Base-by-base conservation (phyloP, 2,113 vertebrate genomes). In the Apeltes quadracus region DNA sequence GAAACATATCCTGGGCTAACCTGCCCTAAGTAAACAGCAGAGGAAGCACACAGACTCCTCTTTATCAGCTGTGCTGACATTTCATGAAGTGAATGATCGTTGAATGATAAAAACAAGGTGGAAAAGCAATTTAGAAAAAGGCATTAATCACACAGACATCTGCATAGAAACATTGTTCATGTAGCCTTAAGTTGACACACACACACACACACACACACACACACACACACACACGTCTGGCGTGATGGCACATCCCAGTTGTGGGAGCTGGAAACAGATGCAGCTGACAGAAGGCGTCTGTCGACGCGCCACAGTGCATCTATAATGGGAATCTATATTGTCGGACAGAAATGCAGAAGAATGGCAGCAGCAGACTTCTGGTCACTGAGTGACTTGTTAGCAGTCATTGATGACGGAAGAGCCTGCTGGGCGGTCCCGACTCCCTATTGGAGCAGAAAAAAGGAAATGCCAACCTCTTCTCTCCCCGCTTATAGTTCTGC, bases 111-210 rank as follows among this genome's bases (percentile, higher is more conserved):
- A 62, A 62, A 76, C 66, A 57, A 58, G 58, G 58, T 83, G 79
- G 82, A 84, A 84, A 87, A 85, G 79, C 70, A 74, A 76, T 83
- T 79, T 68, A 50, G 66, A 68, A 29, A 61, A 78, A 71, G 72
- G 64, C 59, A 82, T 78, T 74, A 72, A 87, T 82, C 78, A 69
- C 69, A 79, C 67, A 75, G 61, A 79, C 69, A 75, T 61, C 63
- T 58, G 22, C 23, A 23, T 15, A 44, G 41, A 1, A 34, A 61
- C 69, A 67, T 11, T 71, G 46, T 44, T 29, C 46, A 7, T 27
- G 61, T 58, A 0, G 61, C 61, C 56, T 61, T 8, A n/a, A 48
- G 75, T 38, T 58, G 3, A 72, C 44, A 15, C 23, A 14, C 57
- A 11, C 29, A 46, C 53, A 46, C 63, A 11, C 32, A 39, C 53